Base-by-base conservation (phyloP, 2,888 invertebrate genomes). In the Pantelozetes paolii region DNA sequence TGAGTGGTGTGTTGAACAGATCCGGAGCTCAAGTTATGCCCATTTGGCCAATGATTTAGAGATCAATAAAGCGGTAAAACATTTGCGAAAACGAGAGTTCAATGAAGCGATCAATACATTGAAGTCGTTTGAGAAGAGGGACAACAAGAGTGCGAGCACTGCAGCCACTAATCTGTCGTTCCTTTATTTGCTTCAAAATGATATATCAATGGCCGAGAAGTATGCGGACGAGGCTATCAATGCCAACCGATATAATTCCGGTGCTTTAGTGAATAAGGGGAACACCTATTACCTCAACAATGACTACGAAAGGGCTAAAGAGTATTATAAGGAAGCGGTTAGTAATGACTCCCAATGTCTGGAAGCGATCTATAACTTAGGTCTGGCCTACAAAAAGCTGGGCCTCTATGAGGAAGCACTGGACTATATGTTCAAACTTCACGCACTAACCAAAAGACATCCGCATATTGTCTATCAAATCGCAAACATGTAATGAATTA, bases 61-160 rank as follows among this genome's bases (percentile, higher is more conserved):
- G 83, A 89, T 94, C 77, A 93, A 92, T 82, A 94, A 94, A 82
- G 92, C 92, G 0, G 88, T 92, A 77, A 91, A 91, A 81, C 90
- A 88, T 81, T 83, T 94, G 71, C 89, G 90, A 76, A 90, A 91
- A 82, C 88, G 90, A 76, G 90, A 93, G 81, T 86, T 92, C 72
- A 85, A 81, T 62, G 82, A 90, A 82, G 93, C 94, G 0, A 88
- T 92, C 71, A 92, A 91, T 77, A 90, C 91, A 0, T 83, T 94
- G 72, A 90, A 91, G 81, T 88, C 89, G 76, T 92, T 93, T 81
- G 92, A 93, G 81, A 91, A 71, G 42, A 90, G 91, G 78, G 91
- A 91, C 72, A 88, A 88, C 23, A 90, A 90, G 82, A 89, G 92
- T 74, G 90, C 91, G 2, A 89, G 89, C 77, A 78, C 91, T 45